Conservation (phyloP, 2,797 vertebrate species). For the Poecile montanus region DNA sequence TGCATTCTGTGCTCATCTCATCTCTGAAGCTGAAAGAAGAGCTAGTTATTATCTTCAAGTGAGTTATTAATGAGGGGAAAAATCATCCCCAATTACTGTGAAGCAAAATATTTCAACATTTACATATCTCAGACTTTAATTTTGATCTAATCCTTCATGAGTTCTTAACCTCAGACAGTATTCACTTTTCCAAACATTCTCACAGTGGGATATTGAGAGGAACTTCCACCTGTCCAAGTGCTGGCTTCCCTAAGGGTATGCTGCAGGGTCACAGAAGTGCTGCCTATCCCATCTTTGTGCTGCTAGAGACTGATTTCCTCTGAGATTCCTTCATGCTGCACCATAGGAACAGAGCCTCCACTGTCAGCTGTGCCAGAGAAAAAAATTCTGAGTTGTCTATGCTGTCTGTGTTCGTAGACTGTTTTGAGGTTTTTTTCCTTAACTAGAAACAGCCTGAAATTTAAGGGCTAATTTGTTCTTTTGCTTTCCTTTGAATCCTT, state of each 20-base stretch:
- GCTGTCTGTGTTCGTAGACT: neutral
- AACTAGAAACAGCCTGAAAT: neutral
- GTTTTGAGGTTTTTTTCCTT: neutral
- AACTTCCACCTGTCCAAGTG: neutral
- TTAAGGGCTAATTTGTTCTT: neutral
- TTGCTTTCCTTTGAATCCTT: neutral
- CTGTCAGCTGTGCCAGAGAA: neutral
- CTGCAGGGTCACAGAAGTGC: neutral
- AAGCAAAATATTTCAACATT: conserved; percentile 69
- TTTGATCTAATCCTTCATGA: conserved; percentile 6
- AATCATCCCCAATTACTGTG: conserved; percentile 63
- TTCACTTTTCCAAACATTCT: neutral
- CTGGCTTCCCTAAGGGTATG: neutral
- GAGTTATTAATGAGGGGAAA: conserved; percentile 63
- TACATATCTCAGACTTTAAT: conserved; percentile 55
- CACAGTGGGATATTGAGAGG: accelerated
- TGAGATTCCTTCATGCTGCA: neutral
- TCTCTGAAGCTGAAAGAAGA: conserved; percentile 55
- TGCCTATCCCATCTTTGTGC: neutral
- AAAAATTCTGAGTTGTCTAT: neutral
- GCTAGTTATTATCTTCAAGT: conserved; percentile 69
- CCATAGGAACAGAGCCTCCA: neutral
- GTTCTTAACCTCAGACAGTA: neutral
- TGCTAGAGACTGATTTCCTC: neutral
- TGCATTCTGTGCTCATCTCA: conserved; percentile 45